Evolutionary conservation across 2,113 vertebrate genomes (phyloP).

Genomic region (Natator depressus): DNA sequence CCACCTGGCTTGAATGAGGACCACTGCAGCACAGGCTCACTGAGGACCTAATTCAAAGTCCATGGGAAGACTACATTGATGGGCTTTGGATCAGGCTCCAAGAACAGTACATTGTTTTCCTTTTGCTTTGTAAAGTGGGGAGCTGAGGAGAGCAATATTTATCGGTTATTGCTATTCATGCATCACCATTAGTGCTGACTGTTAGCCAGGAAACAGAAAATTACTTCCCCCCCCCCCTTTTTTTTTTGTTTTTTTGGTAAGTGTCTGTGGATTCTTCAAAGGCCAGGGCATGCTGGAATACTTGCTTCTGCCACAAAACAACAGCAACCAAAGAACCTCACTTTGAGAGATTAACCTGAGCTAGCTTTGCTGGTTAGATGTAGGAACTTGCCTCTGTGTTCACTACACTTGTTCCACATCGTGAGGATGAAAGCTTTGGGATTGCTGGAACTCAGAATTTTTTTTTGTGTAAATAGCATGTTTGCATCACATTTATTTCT

Average conservation of each 20-base stretch:
- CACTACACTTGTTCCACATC: fast-evolving
- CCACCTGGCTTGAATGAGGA: not conserved
- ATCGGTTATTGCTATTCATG: not conserved
- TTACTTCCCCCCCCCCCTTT: too few species aligned
- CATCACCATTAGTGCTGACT: not conserved
- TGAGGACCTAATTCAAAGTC: not conserved
- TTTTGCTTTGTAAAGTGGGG: not conserved
- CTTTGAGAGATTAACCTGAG: not conserved
- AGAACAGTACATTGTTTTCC: not conserved
- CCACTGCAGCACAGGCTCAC: fast-evolving
- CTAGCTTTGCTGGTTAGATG: not conserved
- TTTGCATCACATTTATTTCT: not conserved
- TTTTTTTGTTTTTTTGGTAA: not conserved
- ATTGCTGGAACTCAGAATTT: not conserved
- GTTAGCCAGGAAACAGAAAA: not conserved
- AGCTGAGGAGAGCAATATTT: not conserved
- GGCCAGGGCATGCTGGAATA: not conserved
- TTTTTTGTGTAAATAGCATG: not conserved
- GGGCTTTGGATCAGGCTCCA: not conserved
- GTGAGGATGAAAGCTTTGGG: not conserved
- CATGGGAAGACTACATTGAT: not conserved
- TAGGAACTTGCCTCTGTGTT: not conserved
- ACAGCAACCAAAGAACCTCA: not conserved
- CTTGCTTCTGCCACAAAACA: not conserved
- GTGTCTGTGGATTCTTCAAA: not conserved